Conservation (phyloP, 2,113 vertebrate species). For the Pteruthius melanotis region DNA sequence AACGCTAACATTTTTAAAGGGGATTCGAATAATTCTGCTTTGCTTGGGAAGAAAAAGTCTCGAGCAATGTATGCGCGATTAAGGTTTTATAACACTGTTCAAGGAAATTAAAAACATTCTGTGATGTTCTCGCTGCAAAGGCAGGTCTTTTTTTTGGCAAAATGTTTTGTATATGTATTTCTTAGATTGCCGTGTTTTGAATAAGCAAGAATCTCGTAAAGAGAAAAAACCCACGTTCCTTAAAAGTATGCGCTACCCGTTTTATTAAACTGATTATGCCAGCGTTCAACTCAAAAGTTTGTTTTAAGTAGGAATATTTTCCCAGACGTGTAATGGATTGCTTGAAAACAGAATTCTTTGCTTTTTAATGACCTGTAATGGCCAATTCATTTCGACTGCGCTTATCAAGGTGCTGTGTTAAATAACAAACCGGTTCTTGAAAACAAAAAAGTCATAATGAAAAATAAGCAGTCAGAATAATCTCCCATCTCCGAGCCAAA, state of each 20-base stretch:
- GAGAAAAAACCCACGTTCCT: conserved; percentile 49
- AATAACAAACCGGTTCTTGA: conserved; percentile 65
- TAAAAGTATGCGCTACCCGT: conserved; percentile 51
- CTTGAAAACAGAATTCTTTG: conserved; percentile 62
- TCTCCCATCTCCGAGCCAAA: conserved; percentile 68
- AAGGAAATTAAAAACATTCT: conserved; percentile 73
- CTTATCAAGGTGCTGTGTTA: conserved; percentile 68
- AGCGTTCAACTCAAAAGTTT: conserved; percentile 25
- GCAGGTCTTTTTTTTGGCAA: conserved; percentile 31
- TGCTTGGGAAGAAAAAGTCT: conserved; percentile 64
- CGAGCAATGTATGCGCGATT: conserved; percentile 29
- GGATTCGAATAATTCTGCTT: conserved; percentile 57
- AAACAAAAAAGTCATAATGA: conserved; percentile 67
- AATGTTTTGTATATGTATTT: conserved; percentile 53
- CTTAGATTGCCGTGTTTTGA: conserved; percentile 63
- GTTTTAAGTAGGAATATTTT: conserved; percentile 57
- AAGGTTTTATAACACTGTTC: conserved; percentile 68
- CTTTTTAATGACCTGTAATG: conserved; percentile 65
- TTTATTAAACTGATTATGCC: conserved; percentile 60
- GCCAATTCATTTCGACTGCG: conserved; percentile 53
- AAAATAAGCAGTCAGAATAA: conserved; percentile 70
- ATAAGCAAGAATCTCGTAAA: conserved; percentile 70
- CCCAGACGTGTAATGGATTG: conserved; percentile 67
- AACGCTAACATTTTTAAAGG: conserved; percentile 37
- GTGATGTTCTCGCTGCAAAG: conserved; percentile 50